phyloP scores from a whole-genome alignment of 2,113 vertebrate species.

The Irena cyanogastra region DNA sequence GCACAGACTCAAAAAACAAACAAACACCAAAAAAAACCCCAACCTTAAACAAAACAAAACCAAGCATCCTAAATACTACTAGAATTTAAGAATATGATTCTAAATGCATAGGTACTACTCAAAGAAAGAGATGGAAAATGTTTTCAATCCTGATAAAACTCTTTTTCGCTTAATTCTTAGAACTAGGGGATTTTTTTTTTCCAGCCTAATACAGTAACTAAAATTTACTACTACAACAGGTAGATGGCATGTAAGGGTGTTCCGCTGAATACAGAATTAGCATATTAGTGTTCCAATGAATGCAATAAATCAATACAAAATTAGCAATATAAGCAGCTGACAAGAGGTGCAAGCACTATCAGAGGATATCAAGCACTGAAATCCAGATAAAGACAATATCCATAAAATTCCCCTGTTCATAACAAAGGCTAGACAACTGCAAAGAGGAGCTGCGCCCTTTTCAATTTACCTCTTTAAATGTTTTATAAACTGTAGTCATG shows the following conservation, averaged over 20 bases:
- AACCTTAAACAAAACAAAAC: neutral
- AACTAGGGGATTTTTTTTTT: neutral
- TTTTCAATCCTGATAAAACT: neutral
- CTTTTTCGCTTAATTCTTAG: neutral
- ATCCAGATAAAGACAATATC: neutral
- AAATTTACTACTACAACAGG: neutral
- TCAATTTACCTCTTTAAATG: neutral
- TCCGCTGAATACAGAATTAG: neutral
- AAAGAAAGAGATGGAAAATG: neutral
- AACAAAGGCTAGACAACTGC: neutral
- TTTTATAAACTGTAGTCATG: neutral
- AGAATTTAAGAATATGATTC: neutral
- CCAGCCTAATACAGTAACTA: neutral
- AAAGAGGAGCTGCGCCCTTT: neutral
- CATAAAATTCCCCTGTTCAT: neutral
- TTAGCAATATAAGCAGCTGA: neutral
- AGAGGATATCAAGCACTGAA: neutral
- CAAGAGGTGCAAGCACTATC: neutral
- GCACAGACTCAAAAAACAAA: neutral
- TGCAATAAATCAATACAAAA: neutral
- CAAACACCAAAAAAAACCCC: neutral
- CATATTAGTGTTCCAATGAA: neutral
- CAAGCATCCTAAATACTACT: rapidly evolving
- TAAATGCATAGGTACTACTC: neutral
- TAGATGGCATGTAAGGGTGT: neutral